Conservation (phyloP, 1,140 invertebrate genomes). For the Thaumatotibia leucotreta region DNA sequence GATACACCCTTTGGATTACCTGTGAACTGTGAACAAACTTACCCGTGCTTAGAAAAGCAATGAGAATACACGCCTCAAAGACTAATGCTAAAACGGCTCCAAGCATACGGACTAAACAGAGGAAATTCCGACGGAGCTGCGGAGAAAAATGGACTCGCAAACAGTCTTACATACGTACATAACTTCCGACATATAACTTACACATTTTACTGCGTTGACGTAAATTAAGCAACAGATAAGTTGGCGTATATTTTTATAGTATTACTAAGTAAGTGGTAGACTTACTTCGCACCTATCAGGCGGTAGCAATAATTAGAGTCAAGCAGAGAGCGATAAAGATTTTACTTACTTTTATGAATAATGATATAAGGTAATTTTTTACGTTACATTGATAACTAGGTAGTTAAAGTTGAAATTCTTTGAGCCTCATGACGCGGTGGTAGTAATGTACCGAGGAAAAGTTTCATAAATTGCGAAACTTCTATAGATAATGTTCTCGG, state of each 20-base stretch:
- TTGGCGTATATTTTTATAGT: background rate
- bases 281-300: background rate
- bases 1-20: too few species aligned
- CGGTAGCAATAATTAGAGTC: background rate
- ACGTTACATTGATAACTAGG: too few species aligned
- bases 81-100: background rate
- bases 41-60: too few species aligned
- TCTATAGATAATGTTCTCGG: too few species aligned
- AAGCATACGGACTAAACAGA: background rate
- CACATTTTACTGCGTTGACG: background rate
- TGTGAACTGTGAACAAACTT: too few species aligned
- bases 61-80: background rate
- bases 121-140: background rate
- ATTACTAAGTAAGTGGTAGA: too few species aligned
- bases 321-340: background rate
- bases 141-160: background rate
- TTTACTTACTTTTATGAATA: too few species aligned
- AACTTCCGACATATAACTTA: background rate
- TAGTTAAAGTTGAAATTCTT: too few species aligned
- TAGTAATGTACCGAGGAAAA: too few species aligned
- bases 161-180: background rate
- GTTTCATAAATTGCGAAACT: too few species aligned
- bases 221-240: background rate
- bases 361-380: too few species aligned
- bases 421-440: too few species aligned